Evolutionary conservation across 2,888 invertebrate species (phyloP).

Genomic region (Limenitis camilla): DNA sequence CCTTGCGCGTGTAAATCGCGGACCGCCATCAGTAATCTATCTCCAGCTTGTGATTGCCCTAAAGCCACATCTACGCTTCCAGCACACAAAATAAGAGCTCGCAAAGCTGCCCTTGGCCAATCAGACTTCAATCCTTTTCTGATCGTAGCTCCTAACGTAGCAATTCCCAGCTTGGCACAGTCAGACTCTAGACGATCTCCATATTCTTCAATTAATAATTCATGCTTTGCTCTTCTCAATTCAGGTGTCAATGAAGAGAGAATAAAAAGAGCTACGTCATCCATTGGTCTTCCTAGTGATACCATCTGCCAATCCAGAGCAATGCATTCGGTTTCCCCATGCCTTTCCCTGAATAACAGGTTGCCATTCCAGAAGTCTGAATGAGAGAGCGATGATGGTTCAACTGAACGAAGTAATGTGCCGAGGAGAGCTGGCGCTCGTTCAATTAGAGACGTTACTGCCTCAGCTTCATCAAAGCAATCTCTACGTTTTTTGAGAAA

Average conservation of each 20-base stretch:
- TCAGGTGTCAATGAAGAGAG: constrained; percentile 83
- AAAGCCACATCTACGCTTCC: constrained; percentile 88
- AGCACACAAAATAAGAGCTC: constrained; percentile 85
- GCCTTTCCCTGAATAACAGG: constrained; percentile 77
- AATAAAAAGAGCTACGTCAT: constrained; percentile 83
- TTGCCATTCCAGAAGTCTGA: constrained; percentile 91
- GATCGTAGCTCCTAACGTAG: constrained; percentile 68
- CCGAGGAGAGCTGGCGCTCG: constrained; percentile 83
- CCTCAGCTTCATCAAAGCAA: constrained; percentile 74
- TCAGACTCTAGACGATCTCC: constrained; percentile 78
- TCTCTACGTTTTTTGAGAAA: constrained; percentile 81
- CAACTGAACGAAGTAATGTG: constrained; percentile 80
- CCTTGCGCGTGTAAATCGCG: constrained; percentile 83
- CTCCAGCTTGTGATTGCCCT: constrained; percentile 84
- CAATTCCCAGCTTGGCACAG: constrained; percentile 76
- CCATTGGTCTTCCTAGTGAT: constrained; percentile 83
- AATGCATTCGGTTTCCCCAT: constrained; percentile 75
- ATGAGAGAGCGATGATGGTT: constrained; percentile 85
- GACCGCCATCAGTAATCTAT: constrained; percentile 82
- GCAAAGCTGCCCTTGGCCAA: constrained; percentile 80
- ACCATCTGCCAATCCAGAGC: constrained; percentile 91
- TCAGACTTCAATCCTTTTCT: constrained; percentile 71
- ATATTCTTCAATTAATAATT: constrained; percentile 79
- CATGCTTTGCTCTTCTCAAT: constrained; percentile 77
- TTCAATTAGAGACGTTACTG: constrained; percentile 78